These are phyloP conservation scores for Microtus pennsylvanicus DNA, from an alignment of 2,113 vertebrate genomes.

Conservation along the genomic window DNA sequence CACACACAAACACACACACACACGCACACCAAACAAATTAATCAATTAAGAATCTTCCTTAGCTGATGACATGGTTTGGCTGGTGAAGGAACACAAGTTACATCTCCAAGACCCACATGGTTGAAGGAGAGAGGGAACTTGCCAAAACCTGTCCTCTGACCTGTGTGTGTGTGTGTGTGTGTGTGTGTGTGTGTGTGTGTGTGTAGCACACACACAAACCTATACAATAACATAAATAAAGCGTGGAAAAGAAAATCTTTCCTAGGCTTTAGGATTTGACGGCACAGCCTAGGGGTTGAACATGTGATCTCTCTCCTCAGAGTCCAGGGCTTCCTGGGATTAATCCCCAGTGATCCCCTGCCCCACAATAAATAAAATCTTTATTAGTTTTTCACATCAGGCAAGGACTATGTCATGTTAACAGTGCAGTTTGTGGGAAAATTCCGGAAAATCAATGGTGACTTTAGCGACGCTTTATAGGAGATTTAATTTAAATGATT, in stretches of 20 bases:
- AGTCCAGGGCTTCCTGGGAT: not conserved
- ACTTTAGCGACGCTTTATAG: slow-evolving; percentile 13
- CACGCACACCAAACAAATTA: not conserved
- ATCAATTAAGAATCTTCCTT: not conserved
- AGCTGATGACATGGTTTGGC: not conserved
- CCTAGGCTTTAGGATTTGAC: not conserved
- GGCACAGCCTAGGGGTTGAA: not conserved
- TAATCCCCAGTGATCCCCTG: not conserved
- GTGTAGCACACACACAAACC: not conserved
- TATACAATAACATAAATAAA: not conserved
- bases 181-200: not conserved
- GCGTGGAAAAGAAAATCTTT: not conserved
- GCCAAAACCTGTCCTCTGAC: not conserved
- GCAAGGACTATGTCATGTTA: not conserved
- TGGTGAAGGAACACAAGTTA: not conserved
- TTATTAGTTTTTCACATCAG: slow-evolving; percentile 3
- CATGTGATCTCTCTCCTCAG: not conserved
- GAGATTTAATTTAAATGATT: slow-evolving; percentile 65
- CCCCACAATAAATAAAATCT: slow-evolving; percentile 24
- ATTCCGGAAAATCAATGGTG: slow-evolving; percentile 13
- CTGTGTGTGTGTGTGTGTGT: not conserved
- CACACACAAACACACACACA: not conserved
- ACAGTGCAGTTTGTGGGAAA: slow-evolving; percentile 28
- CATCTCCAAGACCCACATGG: not conserved
- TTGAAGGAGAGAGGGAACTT: not conserved